Percentiles rank a stretch among this genome's conserved stretches.
Evolutionary conservation across 2,113 vertebrate genomes (phyloP).

Genomic region (Motacilla alba): DNA sequence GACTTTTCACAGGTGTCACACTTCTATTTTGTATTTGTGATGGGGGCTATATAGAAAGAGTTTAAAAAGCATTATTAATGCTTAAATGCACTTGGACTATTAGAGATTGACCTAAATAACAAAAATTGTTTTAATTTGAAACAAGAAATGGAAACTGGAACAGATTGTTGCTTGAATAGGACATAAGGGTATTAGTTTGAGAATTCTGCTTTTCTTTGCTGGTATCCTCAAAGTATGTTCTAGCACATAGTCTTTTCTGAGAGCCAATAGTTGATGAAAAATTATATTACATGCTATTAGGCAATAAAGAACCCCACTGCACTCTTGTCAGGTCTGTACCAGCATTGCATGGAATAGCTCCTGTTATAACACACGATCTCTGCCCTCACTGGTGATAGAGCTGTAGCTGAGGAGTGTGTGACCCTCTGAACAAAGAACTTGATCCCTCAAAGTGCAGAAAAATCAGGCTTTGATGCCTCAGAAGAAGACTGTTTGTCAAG

Average conservation of each 20-base stretch:
- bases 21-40: not conserved
- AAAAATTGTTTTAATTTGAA: not conserved
- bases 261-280: not conserved
- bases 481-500: not conserved
- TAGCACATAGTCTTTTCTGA: not conserved
- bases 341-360: not conserved
- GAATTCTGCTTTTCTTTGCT: not conserved
- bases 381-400: not conserved
- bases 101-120: not conserved
- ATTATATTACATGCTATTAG: not conserved
- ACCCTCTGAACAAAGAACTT: not conserved
- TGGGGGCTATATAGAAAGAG: not conserved
- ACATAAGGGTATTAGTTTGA: not conserved
- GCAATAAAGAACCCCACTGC: not conserved
- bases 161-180: not conserved
- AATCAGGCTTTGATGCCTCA: not conserved
- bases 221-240: not conserved
- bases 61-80: not conserved
- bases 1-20: not conserved
- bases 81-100: not conserved
- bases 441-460: not conserved
- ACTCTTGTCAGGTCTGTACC: not conserved
- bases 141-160: not conserved
- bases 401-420: not conserved
- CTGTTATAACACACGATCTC: fast-evolving